A percentile compares a stretch with the other conserved stretches of the same genome.
These are phyloP conservation scores for Chionis minor DNA, from an alignment of 2,113 vertebrate species.

Conservation along the genomic window DNA sequence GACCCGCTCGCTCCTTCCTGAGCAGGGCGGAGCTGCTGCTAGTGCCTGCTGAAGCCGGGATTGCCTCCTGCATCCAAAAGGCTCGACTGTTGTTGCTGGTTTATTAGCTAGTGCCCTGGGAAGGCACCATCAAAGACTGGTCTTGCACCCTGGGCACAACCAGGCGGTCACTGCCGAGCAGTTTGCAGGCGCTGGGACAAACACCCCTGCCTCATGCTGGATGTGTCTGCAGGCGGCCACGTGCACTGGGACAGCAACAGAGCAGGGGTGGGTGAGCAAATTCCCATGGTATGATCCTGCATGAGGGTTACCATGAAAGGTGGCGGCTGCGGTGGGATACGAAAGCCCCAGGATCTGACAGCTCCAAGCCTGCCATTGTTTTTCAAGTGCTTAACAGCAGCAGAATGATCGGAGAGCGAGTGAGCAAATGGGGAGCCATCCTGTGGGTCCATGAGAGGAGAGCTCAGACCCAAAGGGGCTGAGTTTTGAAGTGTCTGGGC, in stretches of 20 bases:
- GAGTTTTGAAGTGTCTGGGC: not conserved
- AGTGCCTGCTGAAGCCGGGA: not conserved
- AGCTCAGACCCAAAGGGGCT: not conserved
- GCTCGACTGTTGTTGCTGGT: not conserved
- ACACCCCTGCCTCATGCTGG: not conserved
- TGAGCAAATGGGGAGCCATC: not conserved
- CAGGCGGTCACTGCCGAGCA: too few relatives aligned
- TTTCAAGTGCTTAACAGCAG: not conserved
- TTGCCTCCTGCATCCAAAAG: not conserved
- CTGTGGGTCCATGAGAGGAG: not conserved
- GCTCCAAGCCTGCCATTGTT: not conserved
- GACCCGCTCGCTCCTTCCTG: not conserved
- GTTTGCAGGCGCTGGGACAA: not conserved
- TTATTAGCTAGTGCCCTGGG: not conserved
- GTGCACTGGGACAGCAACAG: not conserved
- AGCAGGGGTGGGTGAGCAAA: not conserved
- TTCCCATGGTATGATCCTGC: not conserved
- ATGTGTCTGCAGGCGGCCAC: not conserved
- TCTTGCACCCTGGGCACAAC: not conserved
- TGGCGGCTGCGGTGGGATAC: not conserved
- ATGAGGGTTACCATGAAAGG: not conserved
- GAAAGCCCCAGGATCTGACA: not conserved
- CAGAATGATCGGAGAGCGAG: rapidly evolving
- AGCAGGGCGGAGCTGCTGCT: not conserved
- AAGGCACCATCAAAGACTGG: not conserved